These are phyloP conservation scores for Nasonia longicornis DNA, from an alignment of 1,140 invertebrate genomes.

Conservation along the genomic window DNA sequence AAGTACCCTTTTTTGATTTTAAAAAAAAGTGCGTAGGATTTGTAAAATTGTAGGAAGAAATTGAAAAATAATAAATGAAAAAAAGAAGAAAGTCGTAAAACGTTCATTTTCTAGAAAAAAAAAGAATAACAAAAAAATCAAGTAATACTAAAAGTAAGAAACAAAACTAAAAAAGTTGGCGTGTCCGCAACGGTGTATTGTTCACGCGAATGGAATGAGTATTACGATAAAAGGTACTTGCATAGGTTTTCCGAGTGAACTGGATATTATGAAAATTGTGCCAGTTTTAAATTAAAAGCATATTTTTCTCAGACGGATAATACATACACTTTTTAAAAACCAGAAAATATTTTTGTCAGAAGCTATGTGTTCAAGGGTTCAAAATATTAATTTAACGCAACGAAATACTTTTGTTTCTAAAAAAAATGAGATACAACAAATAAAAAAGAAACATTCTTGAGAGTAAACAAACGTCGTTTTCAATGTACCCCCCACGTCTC, in stretches of 20 bases:
- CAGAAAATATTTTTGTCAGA: slow-evolving; percentile 46
- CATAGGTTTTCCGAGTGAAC: slow-evolving; percentile 41
- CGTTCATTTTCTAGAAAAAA: slow-evolving; percentile 27
- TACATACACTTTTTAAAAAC: slow-evolving; percentile 32
- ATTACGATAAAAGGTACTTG: slow-evolving; percentile 38
- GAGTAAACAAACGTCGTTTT: neutral
- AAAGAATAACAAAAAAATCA: neutral
- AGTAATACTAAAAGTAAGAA: neutral
- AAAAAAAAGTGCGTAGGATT: slow-evolving; percentile 28
- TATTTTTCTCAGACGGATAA: slow-evolving; percentile 33
- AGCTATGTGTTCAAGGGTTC: slow-evolving; percentile 35
- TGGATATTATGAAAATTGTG: slow-evolving; percentile 39
- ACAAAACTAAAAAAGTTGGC: slow-evolving; percentile 19
- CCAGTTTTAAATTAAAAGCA: slow-evolving; percentile 43
- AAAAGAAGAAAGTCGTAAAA: slow-evolving; percentile 15
- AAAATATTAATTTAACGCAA: slow-evolving; percentile 41
- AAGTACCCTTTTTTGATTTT: slow-evolving; percentile 35
- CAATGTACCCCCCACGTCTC: too few species aligned
- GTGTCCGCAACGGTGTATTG: slow-evolving; percentile 12
- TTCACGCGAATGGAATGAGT: slow-evolving; percentile 38
- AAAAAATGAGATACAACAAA: neutral
- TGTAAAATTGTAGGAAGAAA: slow-evolving; percentile 39
- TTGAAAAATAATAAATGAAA: neutral
- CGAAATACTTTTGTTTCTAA: slow-evolving; percentile 39
- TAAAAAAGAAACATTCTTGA: slow-evolving; percentile 29